Evolutionary conservation across 2,797 vertebrate species (phyloP).

Genomic region (Syngnathus rostellatus): DNA sequence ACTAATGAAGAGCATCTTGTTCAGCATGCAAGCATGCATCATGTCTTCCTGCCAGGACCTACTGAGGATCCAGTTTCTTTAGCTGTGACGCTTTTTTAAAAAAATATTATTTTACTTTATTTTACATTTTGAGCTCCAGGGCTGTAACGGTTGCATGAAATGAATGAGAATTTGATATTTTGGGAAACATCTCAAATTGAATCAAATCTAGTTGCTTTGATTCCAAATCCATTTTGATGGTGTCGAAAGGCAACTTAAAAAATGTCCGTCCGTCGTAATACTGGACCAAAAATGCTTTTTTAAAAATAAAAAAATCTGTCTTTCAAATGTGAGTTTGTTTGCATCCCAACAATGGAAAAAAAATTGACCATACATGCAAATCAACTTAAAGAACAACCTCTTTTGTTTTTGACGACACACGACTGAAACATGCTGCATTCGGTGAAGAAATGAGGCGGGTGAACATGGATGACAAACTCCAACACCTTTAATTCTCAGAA

Average conservation of each 20-base stretch:
- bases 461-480: slow-evolving; percentile 61
- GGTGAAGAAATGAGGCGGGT: slow-evolving; percentile 47
- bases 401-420: slow-evolving; percentile 27
- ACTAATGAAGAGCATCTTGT: slow-evolving; percentile 65
- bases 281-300: too few species aligned
- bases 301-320: too few species aligned
- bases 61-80: slow-evolving; percentile 44
- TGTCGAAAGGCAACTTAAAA: background rate
- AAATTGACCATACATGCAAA: slow-evolving; percentile 44
- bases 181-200: background rate
- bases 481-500: slow-evolving; percentile 74
- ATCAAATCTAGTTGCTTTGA: background rate
- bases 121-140: too few species aligned
- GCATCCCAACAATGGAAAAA: background rate
- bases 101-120: too few species aligned
- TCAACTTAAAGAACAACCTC: slow-evolving; percentile 25
- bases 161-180: background rate
- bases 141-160: background rate
- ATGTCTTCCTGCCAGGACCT: slow-evolving; percentile 36
- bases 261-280: background rate
- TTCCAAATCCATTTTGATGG: background rate
- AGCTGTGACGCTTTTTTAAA: slow-evolving; percentile 43
- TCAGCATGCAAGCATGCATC: slow-evolving; percentile 48
- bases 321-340: slow-evolving; percentile 12
- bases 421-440: slow-evolving; percentile 58